Conservation (phyloP, 2,113 vertebrate species). For the Malaclemys terrapin region DNA sequence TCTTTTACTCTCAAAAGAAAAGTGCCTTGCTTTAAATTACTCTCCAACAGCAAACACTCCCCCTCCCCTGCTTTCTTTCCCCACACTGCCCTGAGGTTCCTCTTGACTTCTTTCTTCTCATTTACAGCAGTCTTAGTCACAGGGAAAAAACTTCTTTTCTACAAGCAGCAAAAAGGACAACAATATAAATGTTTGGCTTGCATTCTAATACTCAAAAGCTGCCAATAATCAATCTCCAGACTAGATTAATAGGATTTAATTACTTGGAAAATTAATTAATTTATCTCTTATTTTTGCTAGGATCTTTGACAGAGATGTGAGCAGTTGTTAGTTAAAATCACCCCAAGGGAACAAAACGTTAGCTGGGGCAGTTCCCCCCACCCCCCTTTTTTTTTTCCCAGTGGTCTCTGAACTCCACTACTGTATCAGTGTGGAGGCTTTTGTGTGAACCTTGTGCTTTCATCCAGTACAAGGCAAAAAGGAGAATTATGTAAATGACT, state of each 20-base stretch:
- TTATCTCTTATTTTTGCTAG: slow-evolving; percentile 38
- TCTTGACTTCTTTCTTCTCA: not conserved
- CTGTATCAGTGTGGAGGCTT: not conserved
- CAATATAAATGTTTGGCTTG: not conserved
- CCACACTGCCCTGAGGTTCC: not conserved
- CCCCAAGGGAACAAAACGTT: slow-evolving; percentile 13
- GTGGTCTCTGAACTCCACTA: not conserved
- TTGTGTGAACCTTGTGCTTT: not conserved
- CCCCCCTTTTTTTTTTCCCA: not conserved
- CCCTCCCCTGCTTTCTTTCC: not conserved
- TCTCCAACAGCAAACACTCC: not conserved
- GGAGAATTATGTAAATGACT: not conserved
- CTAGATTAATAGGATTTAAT: slow-evolving; percentile 48
- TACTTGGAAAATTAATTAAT: slow-evolving; percentile 51
- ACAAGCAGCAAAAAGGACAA: slow-evolving; percentile 2
- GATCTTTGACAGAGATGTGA: slow-evolving; percentile 33
- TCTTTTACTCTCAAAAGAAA: not conserved
- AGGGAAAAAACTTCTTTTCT: not conserved
- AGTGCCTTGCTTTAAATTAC: not conserved
- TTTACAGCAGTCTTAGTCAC: not conserved
- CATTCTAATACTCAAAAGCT: slow-evolving; percentile 19
- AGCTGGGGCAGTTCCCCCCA: not conserved
- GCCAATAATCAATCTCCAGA: slow-evolving; percentile 6
- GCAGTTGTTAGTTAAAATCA: slow-evolving; percentile 4
- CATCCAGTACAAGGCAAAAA: not conserved